Evolutionary conservation across 2,113 vertebrate species (phyloP), one percentile per base, ranked within the genome.

Genomic region (Mustela lutreola): DNA sequence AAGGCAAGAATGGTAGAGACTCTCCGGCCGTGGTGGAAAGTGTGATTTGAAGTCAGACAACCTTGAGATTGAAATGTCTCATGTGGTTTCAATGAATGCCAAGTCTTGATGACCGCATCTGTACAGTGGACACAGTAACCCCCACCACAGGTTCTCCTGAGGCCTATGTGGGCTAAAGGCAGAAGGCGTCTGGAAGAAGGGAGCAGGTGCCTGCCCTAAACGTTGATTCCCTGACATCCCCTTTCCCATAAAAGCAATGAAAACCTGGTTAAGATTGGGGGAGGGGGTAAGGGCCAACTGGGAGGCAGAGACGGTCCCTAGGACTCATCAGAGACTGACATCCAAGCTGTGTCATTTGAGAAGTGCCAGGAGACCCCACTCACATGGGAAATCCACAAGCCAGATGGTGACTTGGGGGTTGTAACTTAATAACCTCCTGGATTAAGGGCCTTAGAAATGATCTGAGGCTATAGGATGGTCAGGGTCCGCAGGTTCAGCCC

Each of bases 341-440:
- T 89, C n/a, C 92, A 95, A 91, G 78, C 94, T 82, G 91, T 96
- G 95, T 97, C 97, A 98, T 81, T 91, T 3, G 42, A 97, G 97
- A 85, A 70, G 76, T 67, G 31, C 71, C 94, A 28, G 67, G 90
- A 88, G 95, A 82, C 87, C 53, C 76, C 50, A 62, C 56, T 58
- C 76, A 50, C 2, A 2, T 1, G 71, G 95, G 76, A 90, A 92
- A 75, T 42, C 85, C 81, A 79, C 65, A 39, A 78, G 92, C 90
- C 98, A 98, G 97, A 94, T 98, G 97, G 97, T 90, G 96, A 58
- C 79, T 92, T 86, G 65, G 18, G 56, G 83, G 45, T 11, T 82
- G 95, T 96, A 98, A 98, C 48, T 93, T 91, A 92, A 98, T 97
- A 93, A 36, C 71, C 60, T 42, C 65, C 33, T 28, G 79, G 95